Evolutionary conservation across 2,113 vertebrate genomes (phyloP).

Genomic region (Prunella fulvescens): DNA sequence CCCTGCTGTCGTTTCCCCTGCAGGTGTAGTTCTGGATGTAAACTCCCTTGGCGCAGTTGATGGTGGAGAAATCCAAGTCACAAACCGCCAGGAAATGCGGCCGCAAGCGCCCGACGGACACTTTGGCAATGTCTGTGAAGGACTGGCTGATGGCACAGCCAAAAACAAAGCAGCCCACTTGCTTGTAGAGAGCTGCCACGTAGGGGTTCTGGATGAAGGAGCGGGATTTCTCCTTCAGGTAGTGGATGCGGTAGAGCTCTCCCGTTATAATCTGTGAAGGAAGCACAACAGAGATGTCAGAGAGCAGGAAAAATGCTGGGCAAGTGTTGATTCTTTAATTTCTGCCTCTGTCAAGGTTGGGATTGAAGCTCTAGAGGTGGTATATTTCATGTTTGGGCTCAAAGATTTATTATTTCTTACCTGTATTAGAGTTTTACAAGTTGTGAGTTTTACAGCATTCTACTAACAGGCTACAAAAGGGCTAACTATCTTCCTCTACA

Average conservation of each 20-base stretch:
- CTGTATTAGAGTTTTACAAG: neutral
- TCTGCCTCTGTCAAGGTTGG: neutral
- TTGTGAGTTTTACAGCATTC: neutral
- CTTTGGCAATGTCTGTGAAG: conserved; percentile 98
- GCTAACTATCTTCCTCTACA: neutral
- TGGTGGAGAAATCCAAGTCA: conserved; percentile 79
- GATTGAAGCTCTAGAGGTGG: neutral
- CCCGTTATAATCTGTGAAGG: conserved; percentile 87
- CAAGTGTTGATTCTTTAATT: neutral
- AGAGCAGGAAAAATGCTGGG: neutral
- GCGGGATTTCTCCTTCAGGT: conserved; percentile 87
- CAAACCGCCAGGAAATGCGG: conserved; percentile 93
- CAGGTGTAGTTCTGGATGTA: conserved; percentile 91
- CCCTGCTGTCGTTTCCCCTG: conserved; percentile 75
- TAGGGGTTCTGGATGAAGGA: conserved; percentile 94
- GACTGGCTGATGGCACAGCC: conserved; percentile 97
- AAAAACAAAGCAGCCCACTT: conserved; percentile 95
- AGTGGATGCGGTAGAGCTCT: conserved; percentile 93
- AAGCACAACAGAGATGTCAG: neutral
- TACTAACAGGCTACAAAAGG: neutral
- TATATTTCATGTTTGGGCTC: neutral
- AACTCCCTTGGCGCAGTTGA: conserved; percentile 85
- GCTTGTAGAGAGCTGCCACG: conserved; percentile 91
- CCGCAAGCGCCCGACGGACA: conserved; percentile 94
- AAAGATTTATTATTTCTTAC: neutral